Conservation (phyloP, 2,113 vertebrate species). For the Phrynosoma blainvillii region DNA sequence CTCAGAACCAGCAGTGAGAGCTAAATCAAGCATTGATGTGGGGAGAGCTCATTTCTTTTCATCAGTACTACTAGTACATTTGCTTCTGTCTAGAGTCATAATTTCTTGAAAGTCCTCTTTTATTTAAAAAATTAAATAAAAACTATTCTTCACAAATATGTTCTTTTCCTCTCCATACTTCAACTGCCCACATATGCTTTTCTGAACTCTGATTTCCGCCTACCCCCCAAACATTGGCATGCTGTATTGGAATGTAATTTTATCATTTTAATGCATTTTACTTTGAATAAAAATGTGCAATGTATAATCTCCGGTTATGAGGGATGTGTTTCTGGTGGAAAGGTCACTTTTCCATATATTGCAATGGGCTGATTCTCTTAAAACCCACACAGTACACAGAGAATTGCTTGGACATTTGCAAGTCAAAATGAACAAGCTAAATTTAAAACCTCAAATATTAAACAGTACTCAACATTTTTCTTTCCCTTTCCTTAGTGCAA, state of each 20-base stretch:
- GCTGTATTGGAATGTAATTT: background rate
- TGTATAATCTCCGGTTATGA: background rate
- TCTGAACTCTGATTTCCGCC: rapidly evolving
- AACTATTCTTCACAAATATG: background rate
- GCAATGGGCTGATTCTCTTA: background rate
- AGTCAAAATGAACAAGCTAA: constrained; percentile 25
- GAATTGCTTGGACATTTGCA: background rate
- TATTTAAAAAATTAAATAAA: background rate
- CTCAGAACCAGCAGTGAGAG: background rate
- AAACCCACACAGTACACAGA: background rate
- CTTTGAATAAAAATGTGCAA: constrained; percentile 25
- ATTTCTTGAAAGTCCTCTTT: background rate
- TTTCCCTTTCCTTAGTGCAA: background rate
- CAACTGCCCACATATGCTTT: background rate
- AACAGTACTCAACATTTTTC: too few species aligned
- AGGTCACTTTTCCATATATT: constrained; percentile 25
- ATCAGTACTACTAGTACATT: background rate
- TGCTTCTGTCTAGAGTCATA: background rate
- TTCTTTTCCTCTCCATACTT: background rate
- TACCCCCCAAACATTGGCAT: constrained; percentile 4
- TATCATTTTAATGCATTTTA: constrained; percentile 8
- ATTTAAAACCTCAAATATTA: background rate
- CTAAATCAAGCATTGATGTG: background rate
- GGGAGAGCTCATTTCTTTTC: background rate
- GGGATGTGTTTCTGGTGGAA: constrained; percentile 32